phyloP scores from a whole-genome alignment of 2,797 vertebrate species.

The Mallotus villosus region DNA sequence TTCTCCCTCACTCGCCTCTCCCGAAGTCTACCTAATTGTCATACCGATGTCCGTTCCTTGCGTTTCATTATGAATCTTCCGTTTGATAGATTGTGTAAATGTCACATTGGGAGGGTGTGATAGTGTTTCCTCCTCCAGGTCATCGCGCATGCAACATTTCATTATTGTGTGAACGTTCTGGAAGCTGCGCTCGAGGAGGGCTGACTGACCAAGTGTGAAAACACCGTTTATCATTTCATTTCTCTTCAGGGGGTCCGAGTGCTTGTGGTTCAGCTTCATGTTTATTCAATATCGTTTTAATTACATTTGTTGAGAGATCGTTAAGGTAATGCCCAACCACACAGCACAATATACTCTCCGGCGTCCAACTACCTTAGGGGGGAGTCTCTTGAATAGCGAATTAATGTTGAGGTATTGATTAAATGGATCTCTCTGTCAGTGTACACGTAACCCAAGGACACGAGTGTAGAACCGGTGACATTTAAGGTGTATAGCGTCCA shows the following conservation, averaged over 20 bases:
- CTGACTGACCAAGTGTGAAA: conserved; percentile 29
- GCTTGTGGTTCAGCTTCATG: conserved; percentile 40
- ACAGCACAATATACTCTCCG: not conserved
- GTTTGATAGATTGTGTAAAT: conserved; percentile 13
- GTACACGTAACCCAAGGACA: not conserved
- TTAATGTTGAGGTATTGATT: conserved; percentile 16
- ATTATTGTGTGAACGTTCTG: conserved; percentile 11
- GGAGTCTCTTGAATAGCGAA: conserved; percentile 10
- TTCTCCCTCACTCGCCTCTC: not conserved
- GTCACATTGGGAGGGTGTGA: conserved; percentile 5
- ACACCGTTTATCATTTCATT: conserved; percentile 39
- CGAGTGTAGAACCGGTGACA: no score
- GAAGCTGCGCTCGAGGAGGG: not conserved
- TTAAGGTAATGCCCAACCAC: conserved; percentile 37
- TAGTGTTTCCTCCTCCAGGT: conserved; percentile 1
- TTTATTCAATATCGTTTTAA: conserved; percentile 57
- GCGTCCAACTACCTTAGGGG: conserved; percentile 8
- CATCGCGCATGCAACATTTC: conserved; percentile 18
- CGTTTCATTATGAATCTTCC: conserved; percentile 6
- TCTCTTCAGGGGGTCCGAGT: conserved; percentile 16
- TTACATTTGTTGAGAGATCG: conserved; percentile 50
- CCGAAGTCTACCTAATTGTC: not conserved
- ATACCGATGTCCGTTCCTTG: not conserved
- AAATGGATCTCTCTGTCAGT: conserved; percentile 16
- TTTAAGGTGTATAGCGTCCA: no score